Evolutionary conservation across 2,888 invertebrate species (phyloP).

Genomic region (Sisyra nigra): DNA sequence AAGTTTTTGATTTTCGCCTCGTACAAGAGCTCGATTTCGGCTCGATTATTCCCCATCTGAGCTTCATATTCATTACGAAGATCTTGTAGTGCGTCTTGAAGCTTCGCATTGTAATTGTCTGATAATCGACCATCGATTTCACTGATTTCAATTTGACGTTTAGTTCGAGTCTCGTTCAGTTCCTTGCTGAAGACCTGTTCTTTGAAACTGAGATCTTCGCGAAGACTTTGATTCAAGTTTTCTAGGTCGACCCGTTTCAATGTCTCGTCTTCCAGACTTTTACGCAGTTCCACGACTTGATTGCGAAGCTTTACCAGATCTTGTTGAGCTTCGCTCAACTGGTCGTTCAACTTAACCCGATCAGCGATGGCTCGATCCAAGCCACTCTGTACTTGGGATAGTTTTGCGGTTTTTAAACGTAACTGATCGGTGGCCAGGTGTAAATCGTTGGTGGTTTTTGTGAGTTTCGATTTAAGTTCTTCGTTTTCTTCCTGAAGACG

Average conservation of each 20-base stretch:
- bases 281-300: slow-evolving; percentile 65
- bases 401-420: slow-evolving; percentile 53
- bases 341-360: slow-evolving; percentile 63
- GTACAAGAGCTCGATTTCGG: slow-evolving; percentile 78
- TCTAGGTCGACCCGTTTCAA: slow-evolving; percentile 86
- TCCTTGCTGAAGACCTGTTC: slow-evolving; percentile 72
- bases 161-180: slow-evolving; percentile 71
- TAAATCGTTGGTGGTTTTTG: slow-evolving; percentile 59
- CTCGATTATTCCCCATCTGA: slow-evolving; percentile 75
- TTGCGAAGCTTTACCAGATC: slow-evolving; percentile 62
- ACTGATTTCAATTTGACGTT: slow-evolving; percentile 82
- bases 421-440: slow-evolving; percentile 58
- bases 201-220: slow-evolving; percentile 85
- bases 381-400: slow-evolving; percentile 57
- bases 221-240: slow-evolving; percentile 78
- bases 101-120: slow-evolving; percentile 83
- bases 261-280: slow-evolving; percentile 87
- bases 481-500: slow-evolving; percentile 74
- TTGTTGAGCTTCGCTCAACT: slow-evolving; percentile 56
- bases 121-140: slow-evolving; percentile 87
- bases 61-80: slow-evolving; percentile 85
- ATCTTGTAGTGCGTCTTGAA: slow-evolving; percentile 81
- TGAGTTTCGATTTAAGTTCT: slow-evolving; percentile 56
- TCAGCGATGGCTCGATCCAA: slow-evolving; percentile 62
- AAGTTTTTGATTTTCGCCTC: slow-evolving; percentile 71